These are phyloP conservation scores for Daphoenositta chrysoptera DNA, from an alignment of 2,113 vertebrate genomes.

Conservation along the genomic window DNA sequence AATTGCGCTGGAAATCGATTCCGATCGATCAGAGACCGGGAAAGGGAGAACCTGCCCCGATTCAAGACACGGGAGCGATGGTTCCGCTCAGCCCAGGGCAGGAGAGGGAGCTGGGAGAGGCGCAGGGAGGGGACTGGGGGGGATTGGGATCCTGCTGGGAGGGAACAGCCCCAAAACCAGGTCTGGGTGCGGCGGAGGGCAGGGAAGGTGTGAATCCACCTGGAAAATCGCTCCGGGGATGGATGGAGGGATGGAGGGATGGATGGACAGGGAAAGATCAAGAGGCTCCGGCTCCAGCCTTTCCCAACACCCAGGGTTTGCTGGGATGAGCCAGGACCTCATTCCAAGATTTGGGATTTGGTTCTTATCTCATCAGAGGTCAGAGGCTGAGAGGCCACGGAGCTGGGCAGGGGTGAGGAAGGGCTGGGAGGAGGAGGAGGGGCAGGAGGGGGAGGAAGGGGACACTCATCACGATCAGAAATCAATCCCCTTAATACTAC, in stretches of 20 bases:
- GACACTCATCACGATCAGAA: not conserved
- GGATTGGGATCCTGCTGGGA: not conserved
- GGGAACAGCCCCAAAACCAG: not conserved
- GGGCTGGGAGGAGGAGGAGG: not conserved
- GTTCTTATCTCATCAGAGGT: not conserved
- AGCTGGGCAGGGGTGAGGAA: fast-evolving
- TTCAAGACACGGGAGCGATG: not conserved
- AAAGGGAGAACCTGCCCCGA: not conserved
- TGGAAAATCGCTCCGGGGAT: too few relatives aligned
- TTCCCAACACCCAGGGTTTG: fast-evolving
- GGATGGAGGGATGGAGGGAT: not conserved
- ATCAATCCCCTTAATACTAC: not conserved
- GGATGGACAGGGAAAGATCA: not conserved
- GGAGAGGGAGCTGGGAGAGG: not conserved
- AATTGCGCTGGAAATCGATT: not conserved
- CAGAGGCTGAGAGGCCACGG: not conserved
- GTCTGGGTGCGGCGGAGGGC: fast-evolving
- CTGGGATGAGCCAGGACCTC: not conserved
- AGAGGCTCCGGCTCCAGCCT: not conserved
- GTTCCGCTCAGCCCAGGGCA: not conserved
- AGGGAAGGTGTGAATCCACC: too few relatives aligned
- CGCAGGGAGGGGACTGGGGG: fast-evolving
- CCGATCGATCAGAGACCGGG: not conserved
- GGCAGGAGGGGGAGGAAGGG: not conserved
- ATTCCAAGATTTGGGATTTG: fast-evolving